Evolutionary conservation across 1,140 invertebrate genomes (phyloP).

Genomic region (Drosophila varians): DNA sequence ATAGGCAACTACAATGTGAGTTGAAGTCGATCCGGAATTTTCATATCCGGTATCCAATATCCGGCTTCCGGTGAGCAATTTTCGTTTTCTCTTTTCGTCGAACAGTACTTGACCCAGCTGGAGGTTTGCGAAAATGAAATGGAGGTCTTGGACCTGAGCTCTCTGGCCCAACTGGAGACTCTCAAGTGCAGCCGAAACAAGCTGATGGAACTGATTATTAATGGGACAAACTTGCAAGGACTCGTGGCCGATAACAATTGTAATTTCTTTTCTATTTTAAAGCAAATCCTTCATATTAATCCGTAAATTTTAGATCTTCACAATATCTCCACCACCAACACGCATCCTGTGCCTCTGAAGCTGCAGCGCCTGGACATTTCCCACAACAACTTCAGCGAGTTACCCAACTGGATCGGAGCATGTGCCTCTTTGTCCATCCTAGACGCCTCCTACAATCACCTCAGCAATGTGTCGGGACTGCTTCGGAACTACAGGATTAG

Average conservation of each 20-base stretch:
- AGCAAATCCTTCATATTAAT: too few relatives aligned
- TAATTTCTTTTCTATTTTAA: constrained; percentile 71
- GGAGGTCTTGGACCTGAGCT: constrained; percentile 89
- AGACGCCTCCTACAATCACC: constrained; percentile 90
- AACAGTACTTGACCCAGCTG: constrained; percentile 88
- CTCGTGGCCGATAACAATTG: constrained; percentile 90
- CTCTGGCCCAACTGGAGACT: constrained; percentile 88
- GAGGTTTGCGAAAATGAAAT: constrained; percentile 92
- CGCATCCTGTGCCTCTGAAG: constrained; percentile 85
- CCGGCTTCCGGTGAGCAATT: constrained; percentile 6
- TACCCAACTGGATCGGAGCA: constrained; percentile 91
- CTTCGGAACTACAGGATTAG: constrained; percentile 89
- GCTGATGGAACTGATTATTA: constrained; percentile 88
- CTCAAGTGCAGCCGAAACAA: constrained; percentile 90
- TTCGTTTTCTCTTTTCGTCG: constrained; percentile 46
- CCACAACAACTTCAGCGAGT: constrained; percentile 89
- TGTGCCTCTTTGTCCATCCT: constrained; percentile 89
- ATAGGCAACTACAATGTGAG: constrained; percentile 92
- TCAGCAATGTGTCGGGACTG: constrained; percentile 88
- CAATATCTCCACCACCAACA: constrained; percentile 57
- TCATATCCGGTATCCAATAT: not conserved
- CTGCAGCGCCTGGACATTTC: constrained; percentile 91
- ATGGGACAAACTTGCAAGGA: constrained; percentile 87
- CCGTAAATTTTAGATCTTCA: constrained; percentile 74
- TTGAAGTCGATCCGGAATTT: not conserved